Percentiles rank a stretch among this genome's conserved stretches.
These are phyloP conservation scores for Drosophila carrolli DNA, from an alignment of 1,140 invertebrate species.

Conservation along the genomic window DNA sequence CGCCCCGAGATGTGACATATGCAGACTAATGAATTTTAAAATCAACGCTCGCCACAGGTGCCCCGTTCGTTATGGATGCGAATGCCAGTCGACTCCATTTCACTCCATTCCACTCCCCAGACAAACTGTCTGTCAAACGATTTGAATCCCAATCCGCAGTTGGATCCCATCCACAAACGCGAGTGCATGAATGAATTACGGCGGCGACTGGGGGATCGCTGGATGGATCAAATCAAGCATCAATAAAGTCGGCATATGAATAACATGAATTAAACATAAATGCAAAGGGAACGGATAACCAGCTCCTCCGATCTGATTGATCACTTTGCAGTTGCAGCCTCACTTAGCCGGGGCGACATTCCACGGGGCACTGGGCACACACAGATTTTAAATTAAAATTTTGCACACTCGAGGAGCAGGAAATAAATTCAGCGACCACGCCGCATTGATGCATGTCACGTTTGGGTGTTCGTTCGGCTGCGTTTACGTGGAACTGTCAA, in stretches of 20 bases:
- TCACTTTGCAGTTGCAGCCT: slow-evolving; percentile 63
- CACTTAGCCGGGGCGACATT: slow-evolving; percentile 8
- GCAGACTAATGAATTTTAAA: slow-evolving; percentile 85
- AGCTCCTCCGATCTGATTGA: slow-evolving; percentile 62
- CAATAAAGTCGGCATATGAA: slow-evolving; percentile 82
- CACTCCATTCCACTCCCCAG: slow-evolving; percentile 44
- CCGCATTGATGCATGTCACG: slow-evolving; percentile 81
- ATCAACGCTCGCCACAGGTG: slow-evolving; percentile 82
- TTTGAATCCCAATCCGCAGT: slow-evolving; percentile 51
- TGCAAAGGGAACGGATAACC: slow-evolving; percentile 55
- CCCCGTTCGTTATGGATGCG: slow-evolving; percentile 32
- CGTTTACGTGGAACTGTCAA: slow-evolving; percentile 82
- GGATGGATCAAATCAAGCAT: slow-evolving; percentile 76
- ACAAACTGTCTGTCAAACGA: slow-evolving; percentile 81
- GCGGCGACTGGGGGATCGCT: slow-evolving; percentile 37
- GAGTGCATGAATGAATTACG: slow-evolving; percentile 82
- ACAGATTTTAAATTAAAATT: slow-evolving; percentile 80
- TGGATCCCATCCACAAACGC: slow-evolving; percentile 44
- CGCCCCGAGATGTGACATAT: slow-evolving; percentile 72
- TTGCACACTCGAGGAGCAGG: slow-evolving; percentile 76
- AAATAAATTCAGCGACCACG: slow-evolving; percentile 74
- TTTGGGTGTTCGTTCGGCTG: slow-evolving; percentile 52
- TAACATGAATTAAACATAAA: slow-evolving; percentile 84
- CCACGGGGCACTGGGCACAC: slow-evolving; percentile 8
- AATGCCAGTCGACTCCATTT: slow-evolving; percentile 22